Evolutionary conservation across 2,797 vertebrate genomes (phyloP), one percentile per base, ranked within the genome.

Genomic region (Sebastes kiyomatsui): DNA sequence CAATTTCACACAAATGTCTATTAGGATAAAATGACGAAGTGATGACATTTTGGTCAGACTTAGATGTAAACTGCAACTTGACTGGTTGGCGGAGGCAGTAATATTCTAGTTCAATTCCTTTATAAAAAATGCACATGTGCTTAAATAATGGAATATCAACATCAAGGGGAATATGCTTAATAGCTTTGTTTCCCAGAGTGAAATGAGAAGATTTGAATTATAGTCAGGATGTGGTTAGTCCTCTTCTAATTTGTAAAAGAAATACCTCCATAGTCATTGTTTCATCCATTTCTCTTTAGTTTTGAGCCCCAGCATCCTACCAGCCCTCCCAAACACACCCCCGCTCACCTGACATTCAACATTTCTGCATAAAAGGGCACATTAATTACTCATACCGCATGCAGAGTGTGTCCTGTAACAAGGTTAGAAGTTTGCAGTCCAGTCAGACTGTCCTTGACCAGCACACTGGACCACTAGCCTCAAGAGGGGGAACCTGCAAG

Each of bases 331-430:
- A 56, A 27, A 28, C 7, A 55, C n/a, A 0, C 60, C 33, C 27
- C 75, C 35, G 2, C 23, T 38, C 33, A 33, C 65, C 52, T 52
- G 10, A 60, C 62, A 27, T 75, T 74, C 72, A 75, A 42, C 59
- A 27, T 60, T 64, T 54, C 77, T 70, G 61, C 67, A 77, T 69
- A 59, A 87, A 74, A 85, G 76, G 79, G 64, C 69, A 62, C 72
- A 70, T 78, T 90, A 86, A 88, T 89, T 92, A 85, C 80, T 85
- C 75, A 60, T 58, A 77, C 78, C 79, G 27, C 82, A 84, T 65
- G 72, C 78, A 60, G 79, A 77, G 87, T 4, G 64, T 77, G 46
- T 88, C 83, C 79, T 75, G 61, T 58, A 70, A 80, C 82, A 79
- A 84, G 80, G 83, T 83, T 67, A 84, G 11, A 81, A 68, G 76